Evolutionary conservation across 2,113 vertebrate species (phyloP), one percentile per base, ranked within the genome.

Genomic region (Ceuthmochares aereus): DNA sequence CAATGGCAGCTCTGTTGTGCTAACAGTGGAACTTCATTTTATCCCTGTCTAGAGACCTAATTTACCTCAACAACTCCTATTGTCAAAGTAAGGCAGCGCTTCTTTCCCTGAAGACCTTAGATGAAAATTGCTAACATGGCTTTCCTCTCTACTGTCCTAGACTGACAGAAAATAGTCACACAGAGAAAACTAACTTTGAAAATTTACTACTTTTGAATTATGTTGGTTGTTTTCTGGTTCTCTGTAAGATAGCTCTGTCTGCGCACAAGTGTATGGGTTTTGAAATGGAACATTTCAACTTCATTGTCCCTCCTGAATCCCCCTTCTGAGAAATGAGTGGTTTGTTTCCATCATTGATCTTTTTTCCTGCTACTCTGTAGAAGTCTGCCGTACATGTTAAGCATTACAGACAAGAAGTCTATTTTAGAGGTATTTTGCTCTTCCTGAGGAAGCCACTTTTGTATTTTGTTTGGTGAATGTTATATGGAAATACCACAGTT

Each of bases 1-100:
- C 80, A 87, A 69, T 94, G 87, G 29, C 34, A 74, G 27, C 40
- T 95, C 73, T 96, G 97, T 93, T 94, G 54, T 96, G 73, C 86
- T 93, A 83, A 81, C 52, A 47, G 56, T 88, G 52, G 66, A 79
- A 90, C 83, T 96, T 95, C 92, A 85, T 96, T 95, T 96, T 84
- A 83, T 87, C 84, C 84, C 84, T 92, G 83, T 95, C 83, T 10
- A 91, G 77, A 83, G 25, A 92, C 77, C 75, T 93, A 70, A 84
- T 91, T 89, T 92, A 55, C 87, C 42, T 90, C 86, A 86, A 89
- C 34, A 84, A 25, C 40, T 92, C 62, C 85, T 92, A 15, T 74
- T 96, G 76, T 97, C 73, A 51, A 60, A 66, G 13, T 42, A 49
- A 58, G 47, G 51, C 83, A 95, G 21, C 91, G 56, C 34, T 54